phyloP scores from a whole-genome alignment of 2,888 invertebrate genomes.

The Mactromeris polynyma region DNA sequence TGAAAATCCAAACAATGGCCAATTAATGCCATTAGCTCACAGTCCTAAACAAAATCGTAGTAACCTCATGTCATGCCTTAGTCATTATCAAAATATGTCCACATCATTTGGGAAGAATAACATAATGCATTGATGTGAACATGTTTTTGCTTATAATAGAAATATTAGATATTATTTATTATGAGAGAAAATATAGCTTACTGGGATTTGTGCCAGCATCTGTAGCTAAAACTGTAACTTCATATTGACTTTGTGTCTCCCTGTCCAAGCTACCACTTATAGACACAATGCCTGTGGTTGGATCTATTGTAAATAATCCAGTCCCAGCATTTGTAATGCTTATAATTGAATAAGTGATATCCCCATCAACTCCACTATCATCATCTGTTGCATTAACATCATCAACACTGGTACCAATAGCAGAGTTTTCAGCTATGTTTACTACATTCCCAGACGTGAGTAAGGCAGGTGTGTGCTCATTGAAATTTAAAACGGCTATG shows the following conservation, averaged over 20 bases:
- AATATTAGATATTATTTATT: background rate
- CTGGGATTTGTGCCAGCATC: slow-evolving; percentile 64
- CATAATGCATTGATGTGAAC: no score
- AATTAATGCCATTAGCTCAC: no score
- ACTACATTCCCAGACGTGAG: slow-evolving; percentile 50
- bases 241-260: slow-evolving; percentile 69
- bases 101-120: no score
- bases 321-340: slow-evolving; percentile 55
- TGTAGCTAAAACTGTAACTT: slow-evolving; percentile 66
- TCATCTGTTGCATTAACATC: slow-evolving; percentile 73
- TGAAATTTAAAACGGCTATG: slow-evolving; percentile 70
- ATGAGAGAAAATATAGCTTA: slow-evolving; percentile 30
- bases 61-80: no score
- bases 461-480: slow-evolving; percentile 74
- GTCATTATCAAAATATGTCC: no score
- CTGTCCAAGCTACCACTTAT: slow-evolving; percentile 72
- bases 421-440: slow-evolving; percentile 67
- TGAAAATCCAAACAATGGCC: background rate
- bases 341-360: slow-evolving; percentile 72
- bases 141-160: background rate
- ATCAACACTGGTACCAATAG: slow-evolving; percentile 64
- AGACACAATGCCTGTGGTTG: slow-evolving; percentile 72
- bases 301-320: slow-evolving; percentile 59
- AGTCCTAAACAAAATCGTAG: no score
- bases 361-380: slow-evolving; percentile 75